A percentile compares a stretch with the other conserved stretches of the same genome.
These are phyloP conservation scores for Vidua chalybeata DNA, from an alignment of 2,113 vertebrate species.

Conservation along the genomic window DNA sequence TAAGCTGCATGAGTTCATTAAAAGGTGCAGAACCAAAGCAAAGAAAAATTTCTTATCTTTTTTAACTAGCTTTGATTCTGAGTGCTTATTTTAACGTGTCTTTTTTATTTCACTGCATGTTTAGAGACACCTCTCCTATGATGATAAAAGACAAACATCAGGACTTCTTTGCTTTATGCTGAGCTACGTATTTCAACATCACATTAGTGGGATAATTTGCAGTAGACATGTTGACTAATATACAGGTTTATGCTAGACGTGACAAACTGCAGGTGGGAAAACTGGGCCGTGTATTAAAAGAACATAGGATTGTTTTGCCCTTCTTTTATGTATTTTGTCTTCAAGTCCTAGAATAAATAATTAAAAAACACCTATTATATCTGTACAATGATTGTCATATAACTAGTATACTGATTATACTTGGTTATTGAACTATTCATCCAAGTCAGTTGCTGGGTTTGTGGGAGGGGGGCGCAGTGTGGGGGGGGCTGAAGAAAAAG, in stretches of 20 bases:
- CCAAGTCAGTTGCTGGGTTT: neutral
- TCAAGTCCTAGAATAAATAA: neutral
- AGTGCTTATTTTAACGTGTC: neutral
- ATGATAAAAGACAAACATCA: neutral
- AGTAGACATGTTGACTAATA: neutral
- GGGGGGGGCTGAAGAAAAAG: neutral
- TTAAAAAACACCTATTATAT: neutral
- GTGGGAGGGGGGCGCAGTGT: fast-evolving
- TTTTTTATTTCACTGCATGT: neutral
- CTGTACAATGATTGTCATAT: neutral
- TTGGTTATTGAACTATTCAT: neutral
- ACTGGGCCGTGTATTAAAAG: neutral
- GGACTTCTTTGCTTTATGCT: neutral
- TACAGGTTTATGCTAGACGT: neutral
- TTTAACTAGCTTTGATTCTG: neutral
- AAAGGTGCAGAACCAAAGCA: neutral
- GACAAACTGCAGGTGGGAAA: constrained; percentile 20
- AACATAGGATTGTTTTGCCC: neutral
- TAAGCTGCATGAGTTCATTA: neutral
- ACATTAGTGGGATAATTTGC: neutral
- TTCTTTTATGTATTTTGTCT: neutral
- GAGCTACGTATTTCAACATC: neutral
- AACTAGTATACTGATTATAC: neutral
- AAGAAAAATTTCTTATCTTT: neutral
- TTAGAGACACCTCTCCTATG: neutral